Evolutionary conservation across 2,113 vertebrate species (phyloP).

Genomic region (Ictalurus punctatus): DNA sequence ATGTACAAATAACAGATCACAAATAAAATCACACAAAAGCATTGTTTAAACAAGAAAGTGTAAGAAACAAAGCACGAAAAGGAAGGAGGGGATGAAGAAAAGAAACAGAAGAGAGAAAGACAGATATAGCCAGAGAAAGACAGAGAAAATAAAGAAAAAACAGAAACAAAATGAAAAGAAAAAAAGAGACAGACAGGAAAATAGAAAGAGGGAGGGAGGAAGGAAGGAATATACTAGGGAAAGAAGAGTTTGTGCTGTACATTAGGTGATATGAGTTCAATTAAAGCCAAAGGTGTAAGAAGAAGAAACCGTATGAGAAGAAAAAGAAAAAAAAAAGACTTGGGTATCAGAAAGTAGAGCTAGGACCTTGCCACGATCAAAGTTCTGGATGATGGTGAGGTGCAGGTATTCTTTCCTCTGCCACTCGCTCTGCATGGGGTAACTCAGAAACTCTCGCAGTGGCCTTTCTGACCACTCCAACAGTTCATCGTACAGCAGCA

Average conservation of each 20-base stretch:
- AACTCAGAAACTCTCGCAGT: constrained; percentile 91
- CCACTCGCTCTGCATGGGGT: constrained; percentile 98
- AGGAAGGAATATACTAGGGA: not conserved
- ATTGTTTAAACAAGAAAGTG: not conserved
- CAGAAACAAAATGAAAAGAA: too few relatives aligned
- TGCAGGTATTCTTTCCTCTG: constrained; percentile 94
- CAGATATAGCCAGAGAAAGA: not conserved
- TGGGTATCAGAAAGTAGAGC: not conserved
- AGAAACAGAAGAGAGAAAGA: not conserved
- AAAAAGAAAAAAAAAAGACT: not conserved
- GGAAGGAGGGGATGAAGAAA: too few relatives aligned
- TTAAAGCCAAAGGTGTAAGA: not conserved
- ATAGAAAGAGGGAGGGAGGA: too few relatives aligned
- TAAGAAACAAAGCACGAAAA: not conserved
- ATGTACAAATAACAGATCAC: not conserved
- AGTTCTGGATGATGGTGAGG: constrained; percentile 95
- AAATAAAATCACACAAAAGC: not conserved
- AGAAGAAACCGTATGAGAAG: not conserved
- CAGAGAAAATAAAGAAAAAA: not conserved
- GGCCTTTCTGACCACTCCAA: constrained; percentile 95
- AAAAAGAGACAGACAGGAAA: too few relatives aligned
- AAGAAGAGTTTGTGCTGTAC: not conserved
- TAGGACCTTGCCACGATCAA: constrained; percentile 82
- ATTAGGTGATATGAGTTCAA: not conserved
- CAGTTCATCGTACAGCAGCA: constrained; percentile 92